Base-by-base conservation (phyloP, 1,140 invertebrate genomes). In the Zelostemma sp. region DNA sequence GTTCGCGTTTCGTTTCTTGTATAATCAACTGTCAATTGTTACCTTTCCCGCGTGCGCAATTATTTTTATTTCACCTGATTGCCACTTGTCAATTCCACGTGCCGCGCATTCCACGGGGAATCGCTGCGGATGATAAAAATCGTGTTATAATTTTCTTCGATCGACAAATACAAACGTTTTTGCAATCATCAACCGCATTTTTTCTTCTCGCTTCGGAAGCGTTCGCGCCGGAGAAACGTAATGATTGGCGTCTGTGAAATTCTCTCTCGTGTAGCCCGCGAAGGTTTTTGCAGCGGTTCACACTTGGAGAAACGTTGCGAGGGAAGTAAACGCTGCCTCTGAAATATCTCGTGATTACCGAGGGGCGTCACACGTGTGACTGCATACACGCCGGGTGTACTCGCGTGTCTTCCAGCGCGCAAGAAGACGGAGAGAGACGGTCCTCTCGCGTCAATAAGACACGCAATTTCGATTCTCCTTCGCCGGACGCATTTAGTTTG, bases 1-100 rank as follows among this genome's bases (percentile, higher is more conserved):
- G 66, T 68, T 50, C 53, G 55, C 53, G 18, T 59, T 55, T 58
- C 66, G 55, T 68, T 51, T 63, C 38, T 57, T 53, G 35, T 68
- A 62, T 14, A 59, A 68, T 68, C 65, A 54, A 53, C 65, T 56
- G 58, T 41, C 21, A 48, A 40, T 54, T 49, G 41, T 62, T 62
- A 28, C 50, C 56, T 61, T 68, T 61, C 53, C 31, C 53, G 45
- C 58, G n/a, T n/a, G n/a, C n/a, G n/a, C n/a, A n/a, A n/a, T n/a
- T n/a, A n/a, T n/a, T n/a, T n/a, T n/a, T n/a, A n/a, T n/a, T n/a
- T n/a, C n/a, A n/a, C n/a, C n/a, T n/a, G 61, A 51, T 61, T 6
- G 35, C 14, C 5, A 31, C 28, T 31, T 31, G 28, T 31, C 28
- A n/a, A n/a, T n/a, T n/a, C n/a, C n/a, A n/a, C n/a, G n/a, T 25